Conservation (phyloP, 1,140 invertebrate species). For the Saccostrea echinata region DNA sequence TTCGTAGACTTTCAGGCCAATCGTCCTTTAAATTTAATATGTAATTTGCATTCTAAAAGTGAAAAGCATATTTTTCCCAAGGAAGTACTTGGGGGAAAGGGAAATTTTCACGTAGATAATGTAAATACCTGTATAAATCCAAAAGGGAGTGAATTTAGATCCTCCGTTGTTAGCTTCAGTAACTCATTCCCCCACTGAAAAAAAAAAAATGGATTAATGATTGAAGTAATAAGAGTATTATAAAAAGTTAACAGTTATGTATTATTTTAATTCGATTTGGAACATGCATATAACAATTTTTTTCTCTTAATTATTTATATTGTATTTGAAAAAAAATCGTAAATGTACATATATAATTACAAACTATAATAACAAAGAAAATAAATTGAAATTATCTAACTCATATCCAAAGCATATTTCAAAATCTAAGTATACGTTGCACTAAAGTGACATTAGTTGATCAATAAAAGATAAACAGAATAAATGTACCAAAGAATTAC, state of each 20-base stretch:
- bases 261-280: no score
- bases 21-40: background rate
- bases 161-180: conserved; percentile 50
- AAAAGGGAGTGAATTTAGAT: conserved; percentile 64
- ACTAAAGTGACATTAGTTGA: background rate
- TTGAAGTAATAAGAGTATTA: no score
- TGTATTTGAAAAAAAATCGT: no score
- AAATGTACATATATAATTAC: no score
- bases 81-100: background rate
- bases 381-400: background rate
- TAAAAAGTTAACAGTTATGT: no score
- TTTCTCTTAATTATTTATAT: no score
- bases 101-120: background rate
- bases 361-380: no score
- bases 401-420: background rate
- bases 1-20: background rate
- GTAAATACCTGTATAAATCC: conserved; percentile 48
- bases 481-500: background rate
- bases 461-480: background rate
- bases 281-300: no score
- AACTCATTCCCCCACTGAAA: conserved; percentile 61
- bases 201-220: background rate
- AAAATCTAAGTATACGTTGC: background rate
- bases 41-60: background rate
- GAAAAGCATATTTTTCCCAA: no score